Conservation (phyloP, 2,113 vertebrate genomes). For the Varanus salvator region DNA sequence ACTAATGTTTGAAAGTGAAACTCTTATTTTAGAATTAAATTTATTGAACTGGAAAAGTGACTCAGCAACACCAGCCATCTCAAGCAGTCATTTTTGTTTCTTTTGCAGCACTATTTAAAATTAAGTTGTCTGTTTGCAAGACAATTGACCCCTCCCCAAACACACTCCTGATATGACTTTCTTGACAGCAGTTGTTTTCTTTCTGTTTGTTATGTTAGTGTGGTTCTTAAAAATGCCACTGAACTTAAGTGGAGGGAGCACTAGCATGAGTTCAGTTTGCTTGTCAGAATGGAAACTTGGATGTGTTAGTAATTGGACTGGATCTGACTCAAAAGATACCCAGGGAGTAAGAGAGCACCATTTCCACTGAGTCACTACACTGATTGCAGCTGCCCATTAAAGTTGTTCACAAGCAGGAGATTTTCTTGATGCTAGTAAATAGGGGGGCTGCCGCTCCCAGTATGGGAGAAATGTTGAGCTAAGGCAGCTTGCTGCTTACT, state of each 20-base stretch:
- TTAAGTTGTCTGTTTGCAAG: background rate
- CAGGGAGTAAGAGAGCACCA: background rate
- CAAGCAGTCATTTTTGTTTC: background rate
- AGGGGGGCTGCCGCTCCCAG: background rate
- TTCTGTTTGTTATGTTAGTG: background rate
- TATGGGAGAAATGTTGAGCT: background rate
- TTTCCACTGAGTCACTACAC: background rate
- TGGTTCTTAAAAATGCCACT: background rate
- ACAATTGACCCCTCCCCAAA: background rate
- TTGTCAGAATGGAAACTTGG: background rate
- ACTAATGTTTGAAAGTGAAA: background rate
- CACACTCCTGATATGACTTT: background rate
- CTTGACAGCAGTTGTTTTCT: background rate
- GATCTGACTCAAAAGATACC: background rate
- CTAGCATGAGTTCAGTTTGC: background rate
- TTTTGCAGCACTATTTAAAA: slow-evolving; percentile 5
- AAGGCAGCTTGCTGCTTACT: background rate
- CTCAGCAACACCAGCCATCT: background rate
- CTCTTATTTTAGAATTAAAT: slow-evolving; percentile 3
- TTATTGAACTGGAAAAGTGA: background rate
- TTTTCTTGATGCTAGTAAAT: background rate
- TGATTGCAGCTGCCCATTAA: slow-evolving; percentile 1
- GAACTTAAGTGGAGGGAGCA: background rate
- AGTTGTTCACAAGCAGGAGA: background rate
- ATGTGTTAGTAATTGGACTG: background rate